Evolutionary conservation across 2,113 vertebrate species (phyloP), one percentile per base, ranked within the genome.

Genomic region (Cepphus grylle): DNA sequence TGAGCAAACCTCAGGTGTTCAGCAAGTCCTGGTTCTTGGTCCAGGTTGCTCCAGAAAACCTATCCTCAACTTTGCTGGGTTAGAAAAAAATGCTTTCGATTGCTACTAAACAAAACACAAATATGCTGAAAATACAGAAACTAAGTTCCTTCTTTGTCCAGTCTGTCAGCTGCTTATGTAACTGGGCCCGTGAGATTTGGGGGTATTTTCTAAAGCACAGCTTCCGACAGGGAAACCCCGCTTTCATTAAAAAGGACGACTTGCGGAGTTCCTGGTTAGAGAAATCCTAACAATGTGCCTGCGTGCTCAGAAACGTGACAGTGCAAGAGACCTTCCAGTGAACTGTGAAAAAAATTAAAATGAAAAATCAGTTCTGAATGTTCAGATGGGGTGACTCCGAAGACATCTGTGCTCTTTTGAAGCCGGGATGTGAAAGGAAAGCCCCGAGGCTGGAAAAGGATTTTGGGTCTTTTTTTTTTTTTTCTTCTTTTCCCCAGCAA

Each of bases 201-300:
- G 52, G 21, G 6, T 40, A 20, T 85, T 82, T 76, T 73, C 21
- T 76, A 7, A 81, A 62, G 19, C 0, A 0, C 29, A 27, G 49
- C 17, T 85, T 59, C 69, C 1, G 6, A 25, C 0, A 0, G 45
- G 40, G 10, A 87, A 87, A 20, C 15, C 21, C 43, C 0, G 5
- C 4, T 91, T 69, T 56, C 17, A 18, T 15, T 42, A 14, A 27
- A 61, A 59, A 62, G 10, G 40, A 61, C 55, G 56, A 34, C 12
- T 34, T 5, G 16, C 13, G 2, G 63, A 80, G 30, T 12, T 92
- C 15, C 26, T 50, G 49, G 19, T 52, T 63, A 63, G 38, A 61
- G 42, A 74, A 81, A 55, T 42, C 43, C 22, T 32, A 77, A 42
- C 73, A 22, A 27, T 9, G 34, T 42, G 27, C 17, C 25, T 12